Evolutionary conservation across 1,140 invertebrate species (phyloP).

Genomic region (Saccostrea echinata): DNA sequence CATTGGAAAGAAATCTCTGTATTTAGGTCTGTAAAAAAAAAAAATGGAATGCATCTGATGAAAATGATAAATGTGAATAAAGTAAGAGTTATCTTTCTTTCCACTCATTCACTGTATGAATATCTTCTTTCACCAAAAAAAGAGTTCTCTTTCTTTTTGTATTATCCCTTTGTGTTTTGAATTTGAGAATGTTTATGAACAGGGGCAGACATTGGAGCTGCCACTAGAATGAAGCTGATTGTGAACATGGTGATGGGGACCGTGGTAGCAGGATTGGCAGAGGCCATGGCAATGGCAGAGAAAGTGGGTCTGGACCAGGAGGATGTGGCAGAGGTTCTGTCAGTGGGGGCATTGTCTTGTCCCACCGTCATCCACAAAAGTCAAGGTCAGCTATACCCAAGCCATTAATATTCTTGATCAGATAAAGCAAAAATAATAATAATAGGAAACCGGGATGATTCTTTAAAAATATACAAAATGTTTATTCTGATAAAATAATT

Average conservation of each 20-base stretch:
- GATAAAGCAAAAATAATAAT: too few relatives aligned
- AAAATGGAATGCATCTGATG: neutral
- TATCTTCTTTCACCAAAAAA: neutral
- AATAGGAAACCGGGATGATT: too few relatives aligned
- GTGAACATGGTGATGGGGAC: constrained; percentile 93
- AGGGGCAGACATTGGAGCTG: constrained; percentile 92
- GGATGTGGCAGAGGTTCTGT: constrained; percentile 94
- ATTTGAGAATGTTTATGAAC: constrained; percentile 52
- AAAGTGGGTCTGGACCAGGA: constrained; percentile 92
- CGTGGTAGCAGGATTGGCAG: constrained; percentile 91
- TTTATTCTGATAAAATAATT: too few relatives aligned
- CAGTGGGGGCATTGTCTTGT: constrained; percentile 90
- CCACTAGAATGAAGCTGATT: constrained; percentile 96
- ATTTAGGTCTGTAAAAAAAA: constrained; percentile 87
- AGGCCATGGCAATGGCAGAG: constrained; percentile 95
- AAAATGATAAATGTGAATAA: neutral
- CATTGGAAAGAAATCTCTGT: constrained; percentile 95
- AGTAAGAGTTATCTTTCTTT: neutral
- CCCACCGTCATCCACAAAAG: constrained; percentile 92
- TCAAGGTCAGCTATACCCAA: constrained; percentile 82
- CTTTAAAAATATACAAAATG: too few relatives aligned
- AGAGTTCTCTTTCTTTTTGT: constrained; percentile 8
- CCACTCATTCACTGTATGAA: neutral
- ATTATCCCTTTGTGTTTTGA: neutral
- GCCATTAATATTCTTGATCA: too few relatives aligned